Evolutionary conservation across 2,113 vertebrate species (phyloP), one percentile per base, ranked within the genome.

Genomic region (Tretioscincus oriximinensis): DNA sequence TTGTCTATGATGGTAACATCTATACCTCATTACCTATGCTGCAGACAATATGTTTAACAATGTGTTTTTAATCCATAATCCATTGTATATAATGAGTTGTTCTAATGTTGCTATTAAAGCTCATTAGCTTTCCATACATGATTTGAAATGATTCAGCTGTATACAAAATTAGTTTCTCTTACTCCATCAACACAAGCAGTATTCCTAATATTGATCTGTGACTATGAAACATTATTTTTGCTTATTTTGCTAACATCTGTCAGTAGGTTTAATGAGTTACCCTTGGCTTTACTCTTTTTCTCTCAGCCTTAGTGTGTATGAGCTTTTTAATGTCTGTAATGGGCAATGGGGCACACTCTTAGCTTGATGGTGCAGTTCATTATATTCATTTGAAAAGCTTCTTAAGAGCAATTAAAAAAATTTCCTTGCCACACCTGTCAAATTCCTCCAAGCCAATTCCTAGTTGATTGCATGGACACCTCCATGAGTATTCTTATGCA

Each of bases 81-180:
- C 73, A 69, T 87, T 20, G 88, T 85, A 82, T 85, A 88, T 81
- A 81, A 75, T 65, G 51, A 85, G 78, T 20, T 8, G 18, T 86
- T 87, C 60, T 31, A 70, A 60, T 87, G 86, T 8, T 72, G 26
- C 72, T 68, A 76, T 84, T 82, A 79, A 69, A 81, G 64, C 26
- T 67, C 76, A 22, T 81, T 67, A 78, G 82, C 89, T 66, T 64
- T 49, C 3, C 16, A 69, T 89, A 81, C 41, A 29, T 86, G 70
- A 22, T 80, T 83, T 29, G 77, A 66, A 90, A 73, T 51, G 80
- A 80, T 47, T 88, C 9, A 2, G 1, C 80, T 80, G 1, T 70
- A 3, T 26, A n/a, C 22, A 16, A 74, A 61, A 74, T 0, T 21
- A 1, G 73, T 76, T 1, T 6, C 0, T 63, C 75, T 83, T 61